phyloP scores from a whole-genome alignment of 2,888 invertebrate species.

The Ceramica pisi region DNA sequence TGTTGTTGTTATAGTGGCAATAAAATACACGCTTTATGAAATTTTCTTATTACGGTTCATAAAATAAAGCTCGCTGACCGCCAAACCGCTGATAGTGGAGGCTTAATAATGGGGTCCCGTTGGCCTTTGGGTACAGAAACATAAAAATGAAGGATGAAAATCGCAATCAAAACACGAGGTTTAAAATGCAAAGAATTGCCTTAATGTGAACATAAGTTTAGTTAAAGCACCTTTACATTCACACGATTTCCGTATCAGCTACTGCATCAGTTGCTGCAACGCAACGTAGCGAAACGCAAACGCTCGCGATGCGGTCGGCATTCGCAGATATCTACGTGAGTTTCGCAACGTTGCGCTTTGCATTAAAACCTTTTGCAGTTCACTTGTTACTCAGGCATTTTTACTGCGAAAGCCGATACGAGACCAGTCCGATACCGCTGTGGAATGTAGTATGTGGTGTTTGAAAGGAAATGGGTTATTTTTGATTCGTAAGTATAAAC shows the following conservation, averaged over 20 bases:
- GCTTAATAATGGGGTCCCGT: too few species aligned
- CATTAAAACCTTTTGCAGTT: constrained; percentile 20
- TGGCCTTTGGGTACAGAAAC: too few species aligned
- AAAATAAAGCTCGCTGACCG: too few species aligned
- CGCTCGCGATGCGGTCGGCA: constrained; percentile 24
- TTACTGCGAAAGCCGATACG: constrained; percentile 8
- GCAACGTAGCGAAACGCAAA: constrained; percentile 11
- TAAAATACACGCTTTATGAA: too few species aligned
- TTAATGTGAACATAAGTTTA: not conserved
- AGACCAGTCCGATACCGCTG: constrained; percentile 8
- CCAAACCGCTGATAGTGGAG: too few species aligned
- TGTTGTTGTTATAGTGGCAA: too few species aligned
- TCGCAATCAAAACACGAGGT: not conserved
- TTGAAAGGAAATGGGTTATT: constrained; percentile 10
- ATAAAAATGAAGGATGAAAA: too few species aligned
- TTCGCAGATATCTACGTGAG: constrained; percentile 24
- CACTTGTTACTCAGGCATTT: constrained; percentile 26
- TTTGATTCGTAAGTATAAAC: not conserved
- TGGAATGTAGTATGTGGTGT: not conserved
- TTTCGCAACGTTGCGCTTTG: constrained; percentile 19
- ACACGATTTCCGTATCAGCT: not conserved
- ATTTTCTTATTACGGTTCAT: too few species aligned
- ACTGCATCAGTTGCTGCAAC: not conserved
- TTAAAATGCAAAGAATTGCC: not conserved
- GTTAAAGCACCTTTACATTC: not conserved